These are phyloP conservation scores for Papilio machaon DNA, from an alignment of 1,140 invertebrate genomes.

Conservation along the genomic window DNA sequence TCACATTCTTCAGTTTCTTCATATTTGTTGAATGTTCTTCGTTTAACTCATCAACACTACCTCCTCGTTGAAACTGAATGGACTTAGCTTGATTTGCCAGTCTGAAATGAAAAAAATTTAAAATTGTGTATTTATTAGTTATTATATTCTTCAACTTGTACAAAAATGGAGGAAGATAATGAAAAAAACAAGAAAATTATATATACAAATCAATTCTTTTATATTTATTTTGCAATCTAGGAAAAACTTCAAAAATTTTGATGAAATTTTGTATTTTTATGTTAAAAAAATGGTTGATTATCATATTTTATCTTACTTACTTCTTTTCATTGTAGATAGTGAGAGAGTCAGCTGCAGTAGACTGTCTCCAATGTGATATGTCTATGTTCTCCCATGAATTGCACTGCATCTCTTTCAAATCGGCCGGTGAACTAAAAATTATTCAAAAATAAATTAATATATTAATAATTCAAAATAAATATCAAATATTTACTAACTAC, in stretches of 20 bases:
- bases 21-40: neutral
- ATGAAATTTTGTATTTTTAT: no score
- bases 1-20: neutral
- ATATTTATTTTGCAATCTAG: no score
- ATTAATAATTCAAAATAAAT: no score
- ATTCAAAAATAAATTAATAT: neutral
- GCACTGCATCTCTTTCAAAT: neutral
- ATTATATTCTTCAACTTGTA: neutral
- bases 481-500: no score
- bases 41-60: neutral
- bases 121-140: neutral
- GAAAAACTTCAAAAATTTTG: no score
- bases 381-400: neutral
- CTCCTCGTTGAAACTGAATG: neutral
- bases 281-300: no score
- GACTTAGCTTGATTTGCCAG: neutral
- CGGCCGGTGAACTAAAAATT: neutral
- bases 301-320: neutral
- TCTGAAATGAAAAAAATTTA: neutral
- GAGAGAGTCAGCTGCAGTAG: neutral
- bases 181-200: no score
- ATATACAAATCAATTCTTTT: no score
- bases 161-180: neutral
- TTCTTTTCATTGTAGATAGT: neutral
- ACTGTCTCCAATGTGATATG: neutral